phyloP scores from a whole-genome alignment of 30 jellyfish, hydroid and myxozoan genomes.

The Chironex yamaguchii region DNA sequence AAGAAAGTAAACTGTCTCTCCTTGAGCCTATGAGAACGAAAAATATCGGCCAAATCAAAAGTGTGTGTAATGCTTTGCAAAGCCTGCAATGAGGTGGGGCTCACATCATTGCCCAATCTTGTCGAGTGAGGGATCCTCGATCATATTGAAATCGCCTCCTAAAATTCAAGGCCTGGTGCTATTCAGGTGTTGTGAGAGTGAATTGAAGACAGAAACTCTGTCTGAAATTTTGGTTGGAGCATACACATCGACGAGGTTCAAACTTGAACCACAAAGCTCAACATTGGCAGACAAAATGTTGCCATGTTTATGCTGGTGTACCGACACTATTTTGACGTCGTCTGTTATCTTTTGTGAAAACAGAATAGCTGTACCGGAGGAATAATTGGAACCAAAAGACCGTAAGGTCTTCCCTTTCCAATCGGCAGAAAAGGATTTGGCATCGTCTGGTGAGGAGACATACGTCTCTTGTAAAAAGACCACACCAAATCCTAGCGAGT shows the following conservation, averaged over 20 bases:
- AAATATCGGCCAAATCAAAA: conserved; percentile 5
- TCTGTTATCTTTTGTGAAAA: neutral
- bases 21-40: conserved; percentile 1
- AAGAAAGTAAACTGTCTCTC: conserved; percentile 14
- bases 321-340: neutral
- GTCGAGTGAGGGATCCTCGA: conserved; percentile 25
- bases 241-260: conserved; percentile 12
- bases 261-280: neutral
- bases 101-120: conserved; percentile 1
- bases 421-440: neutral
- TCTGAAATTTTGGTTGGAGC: conserved; percentile 26
- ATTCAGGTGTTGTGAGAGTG: neutral
- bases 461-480: conserved; percentile 9
- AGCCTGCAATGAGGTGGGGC: neutral
- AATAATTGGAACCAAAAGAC: conserved; percentile 7
- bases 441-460: neutral
- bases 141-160: conserved; percentile 42
- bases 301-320: conserved; percentile 12
- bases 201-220: neutral
- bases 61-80: neutral
- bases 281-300: neutral
- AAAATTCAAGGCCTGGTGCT: conserved; percentile 13
- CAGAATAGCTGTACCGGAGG: conserved; percentile 22
- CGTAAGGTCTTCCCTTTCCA: neutral
- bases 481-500: neutral